Base-by-base conservation (phyloP, 2,888 invertebrate species). In the Callyntrura sp. region DNA sequence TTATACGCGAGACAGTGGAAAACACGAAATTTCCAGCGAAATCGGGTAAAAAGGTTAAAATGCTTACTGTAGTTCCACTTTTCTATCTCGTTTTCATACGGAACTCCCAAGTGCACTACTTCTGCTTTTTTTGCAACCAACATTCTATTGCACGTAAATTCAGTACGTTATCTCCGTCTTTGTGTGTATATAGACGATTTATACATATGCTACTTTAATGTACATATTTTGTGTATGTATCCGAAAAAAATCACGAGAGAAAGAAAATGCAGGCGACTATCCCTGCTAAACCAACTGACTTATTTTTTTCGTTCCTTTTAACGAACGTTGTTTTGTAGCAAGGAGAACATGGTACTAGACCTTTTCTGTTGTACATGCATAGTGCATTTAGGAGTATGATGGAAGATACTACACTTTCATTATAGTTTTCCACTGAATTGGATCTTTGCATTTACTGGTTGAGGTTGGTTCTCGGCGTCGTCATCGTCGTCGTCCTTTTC, bases 201-300 rank as follows among this genome's bases (percentile, higher is more conserved):
- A 6, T 73, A 23, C 23, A 43, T n/a, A n/a, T n/a, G n/a, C n/a
- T n/a, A n/a, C n/a, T n/a, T n/a, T n/a, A n/a, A n/a, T n/a, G n/a
- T n/a, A n/a, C n/a, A n/a, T n/a, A n/a, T n/a, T n/a, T n/a, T n/a
- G n/a, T n/a, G n/a, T 17, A 35, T n/a, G 68, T 35, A 35, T 35
- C n/a, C 65, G 6, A 76, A 48, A 25, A n/a, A n/a, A n/a, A n/a
- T n/a, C 11, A 1, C 28, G 28, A 14, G 51, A 76, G 25, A 28
- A n/a, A 62, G 45, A 45, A 65, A 82, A 82, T 82, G 43, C 81
- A 82, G 62, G 81, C 28, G 14, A 20, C 43, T 81, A n/a, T 20
- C 35, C 35, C 2, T 17, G 60, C 28, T 48, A 28, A 43, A 17
- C 9, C 51, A 68, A 48, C 25, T 11, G 20, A 51, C 12, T 73